phyloP scores from a whole-genome alignment of 92 coral and sea anemone species.

The Siderastrea siderea region DNA sequence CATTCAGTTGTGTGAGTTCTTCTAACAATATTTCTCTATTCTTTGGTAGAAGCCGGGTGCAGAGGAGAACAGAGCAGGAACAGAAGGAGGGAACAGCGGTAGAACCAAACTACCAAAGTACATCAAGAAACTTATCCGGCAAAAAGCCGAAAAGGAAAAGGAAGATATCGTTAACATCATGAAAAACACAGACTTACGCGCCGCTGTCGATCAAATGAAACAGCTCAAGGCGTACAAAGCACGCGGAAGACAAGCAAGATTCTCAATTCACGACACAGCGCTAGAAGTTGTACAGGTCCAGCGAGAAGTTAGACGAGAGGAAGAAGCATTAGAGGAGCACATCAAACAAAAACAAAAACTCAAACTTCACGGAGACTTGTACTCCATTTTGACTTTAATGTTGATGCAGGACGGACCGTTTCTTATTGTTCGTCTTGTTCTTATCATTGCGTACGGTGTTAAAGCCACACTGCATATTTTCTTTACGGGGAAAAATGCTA shows the following conservation, averaged over 20 bases:
- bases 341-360: constrained; percentile 83
- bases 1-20: not conserved
- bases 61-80: constrained; percentile 26
- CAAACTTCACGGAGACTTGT: constrained; percentile 94
- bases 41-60: not conserved
- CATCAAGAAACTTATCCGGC: constrained; percentile 76
- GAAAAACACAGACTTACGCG: constrained; percentile 58
- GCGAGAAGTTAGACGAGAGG: constrained; percentile 81
- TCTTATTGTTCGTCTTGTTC: constrained; percentile 84
- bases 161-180: constrained; percentile 63
- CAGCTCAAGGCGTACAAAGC: constrained; percentile 40
- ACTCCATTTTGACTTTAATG: constrained; percentile 91
- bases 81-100: not conserved
- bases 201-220: constrained; percentile 47
- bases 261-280: constrained; percentile 84
- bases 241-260: constrained; percentile 60
- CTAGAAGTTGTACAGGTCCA: constrained; percentile 85
- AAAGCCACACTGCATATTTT: constrained; percentile 84
- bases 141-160: constrained; percentile 63
- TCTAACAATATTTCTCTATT: not conserved
- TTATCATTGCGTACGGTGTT: constrained; percentile 81
- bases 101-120: constrained; percentile 77
- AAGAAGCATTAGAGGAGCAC: constrained; percentile 84
- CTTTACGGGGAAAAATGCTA: constrained; percentile 97
- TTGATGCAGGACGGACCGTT: constrained; percentile 99